Evolutionary conservation across 2,797 vertebrate genomes (phyloP), one percentile per base, ranked within the genome.

Genomic region (Mormyrus proboscirostris): DNA sequence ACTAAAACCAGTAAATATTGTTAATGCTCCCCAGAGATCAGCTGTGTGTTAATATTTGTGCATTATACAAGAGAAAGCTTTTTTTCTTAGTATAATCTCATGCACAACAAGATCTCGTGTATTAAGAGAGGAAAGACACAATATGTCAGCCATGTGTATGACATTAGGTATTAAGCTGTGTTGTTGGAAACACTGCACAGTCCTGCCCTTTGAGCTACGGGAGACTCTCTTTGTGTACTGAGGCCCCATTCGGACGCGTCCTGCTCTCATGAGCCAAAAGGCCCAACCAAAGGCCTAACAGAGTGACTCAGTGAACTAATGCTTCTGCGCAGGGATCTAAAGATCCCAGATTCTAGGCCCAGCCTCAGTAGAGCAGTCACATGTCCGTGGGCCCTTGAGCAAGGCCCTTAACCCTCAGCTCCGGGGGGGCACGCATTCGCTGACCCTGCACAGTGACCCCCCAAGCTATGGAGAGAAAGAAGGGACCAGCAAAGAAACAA

Each of bases 81-180:
- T 82, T 82, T 47, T 82, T 47, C 76, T 82, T 44, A 44, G 38
- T 47, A 44, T 47, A 47, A n/a, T 82, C 41, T 47, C 7, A 47
- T 47, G 44, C 1, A 76, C 69, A 38, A 76, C 14, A 76, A 29
- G 62, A 65, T 65, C 62, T 12, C 0, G 0, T 65, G 62, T 29
- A 65, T 65, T 41, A 76, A 76, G 69, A 76, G 33, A 82, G 76
- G 76, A 82, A 82, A 82, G 76, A n/a, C 55, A 69, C 19, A 6
- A 84, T 86, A 57, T 55, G 62, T 65, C 22, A 57, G 49, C 47
- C 88, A 25, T 82, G 55, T 50, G 29, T 69, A 33, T 3, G 33
- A 14, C 89, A 90, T 90, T 19, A 88, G 90, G 89, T 50, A 91
- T 89, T 90, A 41, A 91, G 88, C 53, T 88, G n/a, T 29, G 44